Conservation (phyloP, 2,113 vertebrate species). For the Xyliphius kryptos region DNA sequence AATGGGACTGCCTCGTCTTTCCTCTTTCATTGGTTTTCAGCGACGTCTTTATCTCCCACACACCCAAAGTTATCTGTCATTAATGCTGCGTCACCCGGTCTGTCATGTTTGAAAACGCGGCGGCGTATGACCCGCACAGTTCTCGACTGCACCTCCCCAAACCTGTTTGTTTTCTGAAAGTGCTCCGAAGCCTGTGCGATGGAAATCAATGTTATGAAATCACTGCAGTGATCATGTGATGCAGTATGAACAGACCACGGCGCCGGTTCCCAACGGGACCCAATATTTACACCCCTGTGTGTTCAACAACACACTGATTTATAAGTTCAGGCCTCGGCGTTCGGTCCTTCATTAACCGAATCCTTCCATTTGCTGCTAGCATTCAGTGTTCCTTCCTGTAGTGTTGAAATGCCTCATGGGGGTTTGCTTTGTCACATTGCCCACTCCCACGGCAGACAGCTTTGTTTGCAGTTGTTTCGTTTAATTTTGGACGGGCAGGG, state of each 20-base stretch:
- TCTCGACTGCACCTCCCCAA: neutral
- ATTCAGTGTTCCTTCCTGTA: too few species aligned
- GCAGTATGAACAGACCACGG: neutral
- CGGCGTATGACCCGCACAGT: neutral
- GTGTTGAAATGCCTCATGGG: too few species aligned
- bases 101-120: neutral
- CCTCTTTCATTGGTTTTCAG: conserved; percentile 4
- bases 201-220: conserved; percentile 7
- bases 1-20: neutral
- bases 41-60: neutral
- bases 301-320: neutral
- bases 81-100: neutral
- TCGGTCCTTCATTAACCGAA: neutral
- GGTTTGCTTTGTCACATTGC: too few species aligned
- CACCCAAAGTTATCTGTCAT: neutral
- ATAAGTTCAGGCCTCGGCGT: neutral
- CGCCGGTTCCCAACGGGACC: too few species aligned
- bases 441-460: too few species aligned
- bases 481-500: neutral
- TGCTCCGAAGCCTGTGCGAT: neutral
- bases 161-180: conserved; percentile 11
- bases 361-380: too few species aligned
- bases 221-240: conserved; percentile 5
- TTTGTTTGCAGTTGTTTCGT: neutral
- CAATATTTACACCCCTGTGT: too few species aligned